These are phyloP conservation scores for Clusia tigrina DNA, from an alignment of 2,888 invertebrate species.

Conservation along the genomic window DNA sequence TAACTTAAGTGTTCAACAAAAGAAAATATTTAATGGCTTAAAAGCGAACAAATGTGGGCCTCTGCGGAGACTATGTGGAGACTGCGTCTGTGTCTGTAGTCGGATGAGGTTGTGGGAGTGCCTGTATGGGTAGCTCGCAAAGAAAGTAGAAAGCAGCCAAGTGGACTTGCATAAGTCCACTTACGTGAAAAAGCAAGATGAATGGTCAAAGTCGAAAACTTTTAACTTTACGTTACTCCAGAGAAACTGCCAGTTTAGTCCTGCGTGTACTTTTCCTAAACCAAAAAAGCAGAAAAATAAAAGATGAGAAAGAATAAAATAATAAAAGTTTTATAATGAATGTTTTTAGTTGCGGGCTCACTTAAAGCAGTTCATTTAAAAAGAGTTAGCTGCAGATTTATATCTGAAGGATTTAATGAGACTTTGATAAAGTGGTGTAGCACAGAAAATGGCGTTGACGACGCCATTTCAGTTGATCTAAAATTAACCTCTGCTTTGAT, in stretches of 20 bases:
- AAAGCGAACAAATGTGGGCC: constrained; percentile 23
- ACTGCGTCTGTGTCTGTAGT: too few species aligned
- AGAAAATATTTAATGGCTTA: constrained; percentile 36
- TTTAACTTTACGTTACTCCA: constrained; percentile 29
- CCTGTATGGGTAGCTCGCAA: background rate
- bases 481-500: too few species aligned
- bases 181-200: constrained; percentile 38
- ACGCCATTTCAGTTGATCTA: too few species aligned
- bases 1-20: constrained; percentile 37
- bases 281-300: too few species aligned
- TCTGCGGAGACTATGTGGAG: background rate
- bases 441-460: too few species aligned
- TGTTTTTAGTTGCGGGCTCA: constrained; percentile 53
- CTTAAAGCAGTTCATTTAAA: constrained; percentile 34
- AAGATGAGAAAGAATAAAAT: too few species aligned
- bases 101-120: background rate
- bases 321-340: constrained; percentile 54
- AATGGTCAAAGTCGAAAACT: constrained; percentile 54
- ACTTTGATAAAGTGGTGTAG: background rate
- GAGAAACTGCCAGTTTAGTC: background rate
- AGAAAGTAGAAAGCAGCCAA: background rate
- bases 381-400: constrained; percentile 9
- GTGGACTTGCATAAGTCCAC: background rate
- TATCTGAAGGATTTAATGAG: background rate
- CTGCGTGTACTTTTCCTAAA: too few species aligned